phyloP scores from a whole-genome alignment of 2,113 vertebrate species.

The Columba janthina region DNA sequence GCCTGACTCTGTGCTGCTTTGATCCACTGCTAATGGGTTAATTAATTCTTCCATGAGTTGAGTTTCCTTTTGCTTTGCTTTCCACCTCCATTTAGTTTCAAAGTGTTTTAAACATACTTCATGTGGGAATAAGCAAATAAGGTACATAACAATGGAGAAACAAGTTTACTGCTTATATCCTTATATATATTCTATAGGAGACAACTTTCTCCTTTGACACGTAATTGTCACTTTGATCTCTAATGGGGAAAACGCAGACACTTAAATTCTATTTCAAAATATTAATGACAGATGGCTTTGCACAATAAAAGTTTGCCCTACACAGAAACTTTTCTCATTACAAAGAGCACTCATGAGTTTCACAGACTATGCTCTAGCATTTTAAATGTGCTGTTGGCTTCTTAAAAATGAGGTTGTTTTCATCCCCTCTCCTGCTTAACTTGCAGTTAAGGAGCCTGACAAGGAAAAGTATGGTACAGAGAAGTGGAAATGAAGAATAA shows the following conservation, averaged over 20 bases:
- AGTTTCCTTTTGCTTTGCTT: not conserved
- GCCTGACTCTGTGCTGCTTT: not conserved
- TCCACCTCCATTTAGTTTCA: not conserved
- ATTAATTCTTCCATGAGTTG: not conserved
- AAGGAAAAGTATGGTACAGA: slow-evolving; percentile 1
- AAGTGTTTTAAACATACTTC: not conserved
- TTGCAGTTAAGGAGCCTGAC: slow-evolving; percentile 53
- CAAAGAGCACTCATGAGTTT: slow-evolving; percentile 3
- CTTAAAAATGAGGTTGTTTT: not conserved
- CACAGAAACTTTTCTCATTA: slow-evolving; percentile 33
- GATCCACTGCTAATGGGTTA: not conserved
- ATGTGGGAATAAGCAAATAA: not conserved
- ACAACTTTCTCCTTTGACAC: not conserved
- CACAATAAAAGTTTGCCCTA: not conserved
- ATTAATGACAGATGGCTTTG: not conserved
- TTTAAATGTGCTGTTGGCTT: slow-evolving; percentile 32
- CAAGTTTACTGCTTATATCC: not conserved
- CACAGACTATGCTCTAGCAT: not conserved
- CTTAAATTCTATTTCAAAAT: not conserved
- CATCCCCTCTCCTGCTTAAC: slow-evolving; percentile 16
- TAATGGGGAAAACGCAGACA: not conserved
- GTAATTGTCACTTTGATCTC: not conserved
- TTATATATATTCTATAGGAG: not conserved
- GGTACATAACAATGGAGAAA: not conserved
- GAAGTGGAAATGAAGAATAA: slow-evolving; percentile 63